Evolutionary conservation across 2,113 vertebrate species (phyloP), one percentile per base, ranked within the genome.

Genomic region (Lasiurus cinereus): DNA sequence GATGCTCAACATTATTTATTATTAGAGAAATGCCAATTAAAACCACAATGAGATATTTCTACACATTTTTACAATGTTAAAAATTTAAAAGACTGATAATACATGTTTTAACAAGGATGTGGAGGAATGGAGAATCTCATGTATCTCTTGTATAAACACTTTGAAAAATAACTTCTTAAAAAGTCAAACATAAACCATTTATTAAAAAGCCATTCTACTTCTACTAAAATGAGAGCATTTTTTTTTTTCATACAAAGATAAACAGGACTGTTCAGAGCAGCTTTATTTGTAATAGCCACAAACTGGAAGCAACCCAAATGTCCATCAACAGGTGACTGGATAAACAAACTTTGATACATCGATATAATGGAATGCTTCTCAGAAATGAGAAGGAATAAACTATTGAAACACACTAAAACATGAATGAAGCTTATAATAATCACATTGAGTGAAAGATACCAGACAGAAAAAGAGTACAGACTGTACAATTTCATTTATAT

Each of bases 371-470:
- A 50, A 91, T 74, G 59, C 4, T 73, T 78, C 43, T 66, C 64
- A 87, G 86, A 31, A 89, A 83, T 59, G 80, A 93, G 93, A 96
- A 33, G 16, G 33, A 73, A n/a, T 46, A 31, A 90, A 36, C 6
- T n/a, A 48, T 73, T 80, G 36, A 66, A 77, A 72, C 39, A 76
- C 13, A 54, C 13, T 70, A 15, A 78, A 91, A 52, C 13, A 72
- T 31, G 8, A 80, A 18, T 36, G 18, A 92, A 69, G 59, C 59
- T 82, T 8, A 82, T 67, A 88, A 83, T 78, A 83, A 77, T 52
- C 46, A 76, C 21, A 39, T 27, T 16, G 22, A 86, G 43, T 80
- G 43, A 69, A 92, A 85, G 12, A 73, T 18, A 88, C 72, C 46
- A 48, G 69, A 52, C 24, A 93, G 46, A 46, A 72, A 56, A 78